Base-by-base conservation (phyloP, 2,113 vertebrate genomes). In the Heterotis niloticus region DNA sequence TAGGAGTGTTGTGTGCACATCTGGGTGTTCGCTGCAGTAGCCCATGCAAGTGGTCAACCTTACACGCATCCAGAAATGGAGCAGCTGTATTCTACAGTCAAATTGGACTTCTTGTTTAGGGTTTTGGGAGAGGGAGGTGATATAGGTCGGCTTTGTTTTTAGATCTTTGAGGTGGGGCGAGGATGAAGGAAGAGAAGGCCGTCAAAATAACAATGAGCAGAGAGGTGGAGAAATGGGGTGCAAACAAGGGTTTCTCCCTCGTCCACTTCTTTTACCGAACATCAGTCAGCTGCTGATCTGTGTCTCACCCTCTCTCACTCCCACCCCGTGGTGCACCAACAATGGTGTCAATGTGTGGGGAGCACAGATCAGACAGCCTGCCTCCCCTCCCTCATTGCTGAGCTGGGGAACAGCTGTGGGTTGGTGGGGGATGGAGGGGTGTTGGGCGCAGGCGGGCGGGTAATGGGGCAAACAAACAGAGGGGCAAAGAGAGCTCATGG, bases 311-410 rank as follows among this genome's bases (percentile, higher is more conserved):
- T 44, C 20, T 64, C 77, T 69, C 76, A 72, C 69, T 51, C 62
- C 78, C 75, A 34, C 60, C 24, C n/a, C 78, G 20, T 65, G 51
- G 71, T 44, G n/a, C 69, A 62, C 75, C 81, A 80, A 86, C 85
- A 86, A 86, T 84, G 68, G 77, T 77, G 81, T 77, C 81, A 84
- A 82, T 86, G 85, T 83, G 81, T 57, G 79, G 75, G 81, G 74
- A 26, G 76, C 11, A 24, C 78, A 71, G 71, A 80, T 81, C 78
- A 80, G 83, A 82, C 69, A 67, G 77, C 66, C 71, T 67, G 74
- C 70, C 81, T 75, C 79, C 64, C 74, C 81, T 75, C 79, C 54
- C 74, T 81, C 80, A 78, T 52, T 69, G 73, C 66, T 24, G 51
- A 60, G 76, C 76, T 78, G 78, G 78, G 80, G 78, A 86, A 83